Evolutionary conservation across 2,797 vertebrate species (phyloP), one percentile per base, ranked within the genome.

Genomic region (Lophotriccus pileatus): DNA sequence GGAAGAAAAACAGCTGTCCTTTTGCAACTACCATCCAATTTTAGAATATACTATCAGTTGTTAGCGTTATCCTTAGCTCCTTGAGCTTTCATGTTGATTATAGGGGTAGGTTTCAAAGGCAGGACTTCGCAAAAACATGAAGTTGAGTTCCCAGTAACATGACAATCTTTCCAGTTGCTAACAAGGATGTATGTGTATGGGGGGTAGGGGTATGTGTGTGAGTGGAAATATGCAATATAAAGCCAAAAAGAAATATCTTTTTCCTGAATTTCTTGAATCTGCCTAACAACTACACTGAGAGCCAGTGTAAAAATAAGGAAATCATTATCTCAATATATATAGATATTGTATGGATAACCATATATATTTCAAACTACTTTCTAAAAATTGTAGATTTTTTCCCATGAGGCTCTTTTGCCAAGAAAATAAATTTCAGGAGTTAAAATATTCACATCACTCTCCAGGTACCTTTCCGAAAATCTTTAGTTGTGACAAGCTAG

Each of bases 291-390:
- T 58, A 84, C 24, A 81, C 30, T 79, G 59, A 88, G 88, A 84
- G 84, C 72, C 84, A 94, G 79, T 34, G 23, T 17, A 78, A 83
- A 93, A 94, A 85, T 72, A 73, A 81, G 68, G 86, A 77, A 85
- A 90, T 87, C 56, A 89, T 60, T 85, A 88, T 69, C 62, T 62
- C 24, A 34, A 66, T 80, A 49, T 75, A 63, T 81, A 62, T 63
- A 39, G 60, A 12, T 68, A 85, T 53, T 89, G 9, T 47, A 84
- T 53, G 27, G 39, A 47, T 53, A 67, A 46, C 28, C 41, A 28
- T 9, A 43, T 59, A 47, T 55, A 56, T 60, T 93, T 93, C 53
- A 87, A 73, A 39, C 15, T 56, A 4, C 55, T 95, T 91, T 91
- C 55, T 75, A 60, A 85, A 89, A 87, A 46, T 28, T 39, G 14